phyloP scores from a whole-genome alignment of 2,113 vertebrate species.

The Panthera uncia region DNA sequence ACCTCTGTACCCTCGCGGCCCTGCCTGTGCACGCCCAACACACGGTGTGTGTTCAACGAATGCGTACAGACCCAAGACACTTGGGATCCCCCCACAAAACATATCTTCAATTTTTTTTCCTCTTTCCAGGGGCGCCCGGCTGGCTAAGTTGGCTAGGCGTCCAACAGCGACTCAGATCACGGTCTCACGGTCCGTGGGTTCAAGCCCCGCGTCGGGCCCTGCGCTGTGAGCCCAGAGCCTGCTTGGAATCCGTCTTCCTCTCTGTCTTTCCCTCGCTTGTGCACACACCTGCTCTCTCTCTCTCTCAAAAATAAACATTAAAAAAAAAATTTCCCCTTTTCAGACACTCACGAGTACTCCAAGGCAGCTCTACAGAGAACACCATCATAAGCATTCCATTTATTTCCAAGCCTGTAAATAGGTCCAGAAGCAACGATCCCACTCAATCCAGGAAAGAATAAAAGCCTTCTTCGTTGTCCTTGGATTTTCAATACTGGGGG shows the following conservation, averaged over 20 bases:
- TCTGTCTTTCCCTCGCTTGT: no score
- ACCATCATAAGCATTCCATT: accelerated
- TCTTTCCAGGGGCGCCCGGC: background rate
- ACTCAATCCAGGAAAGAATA: background rate
- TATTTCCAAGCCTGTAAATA: background rate
- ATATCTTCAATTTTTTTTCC: background rate
- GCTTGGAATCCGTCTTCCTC: no score
- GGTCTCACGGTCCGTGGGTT: no score
- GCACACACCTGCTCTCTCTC: no score
- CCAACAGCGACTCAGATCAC: no score
- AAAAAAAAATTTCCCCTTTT: background rate
- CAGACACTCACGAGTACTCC: background rate
- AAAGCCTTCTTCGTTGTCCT: background rate
- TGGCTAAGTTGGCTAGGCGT: no score
- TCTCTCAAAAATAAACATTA: no score
- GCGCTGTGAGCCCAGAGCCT: no score
- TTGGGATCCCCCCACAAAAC: background rate
- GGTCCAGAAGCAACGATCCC: background rate
- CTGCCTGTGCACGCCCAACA: accelerated
- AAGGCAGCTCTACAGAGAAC: accelerated
- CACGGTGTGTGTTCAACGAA: accelerated
- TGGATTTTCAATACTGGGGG: background rate
- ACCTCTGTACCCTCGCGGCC: background rate
- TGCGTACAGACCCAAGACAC: accelerated
- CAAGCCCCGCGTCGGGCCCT: no score